These are phyloP conservation scores for Thermophis baileyi DNA, from an alignment of 2,113 vertebrate genomes.

Conservation along the genomic window DNA sequence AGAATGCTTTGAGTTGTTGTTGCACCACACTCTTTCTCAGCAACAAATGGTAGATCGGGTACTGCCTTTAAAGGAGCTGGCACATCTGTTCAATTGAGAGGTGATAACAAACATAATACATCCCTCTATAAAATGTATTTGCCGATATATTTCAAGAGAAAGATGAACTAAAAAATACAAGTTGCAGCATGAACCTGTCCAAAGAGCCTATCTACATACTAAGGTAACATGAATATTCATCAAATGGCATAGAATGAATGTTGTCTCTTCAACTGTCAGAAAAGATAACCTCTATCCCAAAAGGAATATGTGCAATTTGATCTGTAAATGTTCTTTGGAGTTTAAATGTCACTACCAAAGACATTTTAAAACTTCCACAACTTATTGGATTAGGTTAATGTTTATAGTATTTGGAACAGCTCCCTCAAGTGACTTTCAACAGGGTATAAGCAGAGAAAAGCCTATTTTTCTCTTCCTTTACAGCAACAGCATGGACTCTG, in stretches of 20 bases:
- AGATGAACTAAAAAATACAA: not conserved
- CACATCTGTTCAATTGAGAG: not conserved
- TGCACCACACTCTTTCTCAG: not conserved
- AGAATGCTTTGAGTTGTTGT: not conserved
- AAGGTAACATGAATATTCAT: not conserved
- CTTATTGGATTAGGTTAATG: not conserved
- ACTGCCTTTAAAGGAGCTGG: not conserved
- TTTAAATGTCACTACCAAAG: too few species aligned
- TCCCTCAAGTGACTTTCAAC: not conserved
- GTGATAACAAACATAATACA: too few species aligned
- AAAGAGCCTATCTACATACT: not conserved
- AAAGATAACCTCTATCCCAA: too few species aligned
- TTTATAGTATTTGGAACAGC: not conserved
- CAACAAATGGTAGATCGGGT: not conserved
- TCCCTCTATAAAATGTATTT: not conserved
- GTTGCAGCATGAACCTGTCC: not conserved
- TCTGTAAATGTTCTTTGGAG: too few species aligned
- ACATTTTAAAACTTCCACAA: too few species aligned
- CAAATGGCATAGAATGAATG: too few species aligned
- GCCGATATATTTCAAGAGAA: not conserved
- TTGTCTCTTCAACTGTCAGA: too few species aligned
- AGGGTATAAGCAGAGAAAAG: not conserved
- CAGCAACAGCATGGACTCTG: not conserved
- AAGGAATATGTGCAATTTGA: too few species aligned
- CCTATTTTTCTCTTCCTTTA: not conserved